Conservation (phyloP, 1,140 invertebrate species). For the Cyclargus thomasi region DNA sequence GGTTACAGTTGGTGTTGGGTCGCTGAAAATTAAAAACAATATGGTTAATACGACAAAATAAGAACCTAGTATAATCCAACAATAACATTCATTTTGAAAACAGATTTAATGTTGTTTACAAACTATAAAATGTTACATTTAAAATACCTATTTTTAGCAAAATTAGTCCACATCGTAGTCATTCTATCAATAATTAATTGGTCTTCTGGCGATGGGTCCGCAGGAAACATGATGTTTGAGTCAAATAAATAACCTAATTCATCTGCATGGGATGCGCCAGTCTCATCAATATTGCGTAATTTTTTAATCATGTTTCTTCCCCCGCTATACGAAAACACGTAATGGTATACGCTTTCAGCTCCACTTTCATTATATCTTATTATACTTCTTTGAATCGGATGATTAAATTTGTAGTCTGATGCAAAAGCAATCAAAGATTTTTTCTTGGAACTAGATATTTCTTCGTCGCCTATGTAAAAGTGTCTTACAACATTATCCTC, state of each 20-base stretch:
- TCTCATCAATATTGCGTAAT: slow-evolving; percentile 19
- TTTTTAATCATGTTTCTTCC: slow-evolving; percentile 30
- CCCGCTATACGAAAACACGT: slow-evolving; percentile 38
- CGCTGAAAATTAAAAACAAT: background rate
- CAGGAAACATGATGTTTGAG: slow-evolving; percentile 23
- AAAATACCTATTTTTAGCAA: slow-evolving; percentile 27
- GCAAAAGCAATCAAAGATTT: slow-evolving; percentile 26
- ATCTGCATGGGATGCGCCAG: slow-evolving; percentile 34
- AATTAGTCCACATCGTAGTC: slow-evolving; percentile 44
- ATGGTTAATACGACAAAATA: too few species aligned
- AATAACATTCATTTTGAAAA: background rate
- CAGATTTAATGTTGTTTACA: background rate
- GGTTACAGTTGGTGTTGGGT: background rate
- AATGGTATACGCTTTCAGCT: slow-evolving; percentile 27
- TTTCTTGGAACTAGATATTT: slow-evolving; percentile 20
- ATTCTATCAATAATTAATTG: slow-evolving; percentile 38
- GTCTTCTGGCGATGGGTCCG: slow-evolving; percentile 28
- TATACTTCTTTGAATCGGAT: slow-evolving; percentile 31
- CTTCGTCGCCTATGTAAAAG: slow-evolving; percentile 36
- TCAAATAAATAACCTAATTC: slow-evolving; percentile 43
- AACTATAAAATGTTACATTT: background rate
- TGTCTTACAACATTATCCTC: slow-evolving; percentile 22
- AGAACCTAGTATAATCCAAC: background rate
- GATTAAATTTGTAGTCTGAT: slow-evolving; percentile 30
- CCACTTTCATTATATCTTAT: slow-evolving; percentile 28